Evolutionary conservation across 92 coral and sea anemone species (phyloP), one percentile per base, ranked within the genome.

Genomic region (Palythoa grandiflora): DNA sequence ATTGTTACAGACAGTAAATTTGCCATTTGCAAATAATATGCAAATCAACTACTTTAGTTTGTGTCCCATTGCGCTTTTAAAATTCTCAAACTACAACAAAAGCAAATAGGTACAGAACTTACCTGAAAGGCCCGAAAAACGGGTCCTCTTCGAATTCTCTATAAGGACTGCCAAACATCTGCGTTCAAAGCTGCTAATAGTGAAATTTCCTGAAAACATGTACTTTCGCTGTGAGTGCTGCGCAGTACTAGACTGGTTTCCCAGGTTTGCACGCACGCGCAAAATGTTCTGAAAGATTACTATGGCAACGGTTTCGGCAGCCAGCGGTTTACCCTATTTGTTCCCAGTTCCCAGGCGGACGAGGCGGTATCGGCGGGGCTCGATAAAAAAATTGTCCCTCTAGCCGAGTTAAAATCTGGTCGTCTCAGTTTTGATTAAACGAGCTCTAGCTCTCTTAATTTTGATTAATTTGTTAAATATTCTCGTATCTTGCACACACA

Each of bases 71-170:
- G 16, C 19, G 3, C 35, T 12, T 13, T n/a, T n/a, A n/a, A n/a
- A 75, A 9, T 11, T 55, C 59, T 7, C 17, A 54, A 28, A 8
- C 83, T 5, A 53, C 36, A 15, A 5, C 3, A 65, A 37, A 57
- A 12, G 50, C 59, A 17, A 39, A 48, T 61, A 52, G 15, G 36
- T 65, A 48, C 66, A 28, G 14, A 0, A 38, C 89, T 71, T 73
- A 95, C 98, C 98, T 93, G 92, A 81, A 81, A 15, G 86, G 75
- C 1, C 59, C 40, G 61, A 95, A 95, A 68, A 95, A 95, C 1
- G 98, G 96, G 37, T 95, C 98, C 53, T 95, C 98, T 83, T 93
- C 98, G 78, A 95, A 95, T 53, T 92, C 92, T 36, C 90, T 87
- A 50, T 91, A 91, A 7, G 74, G 40, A 66, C 17, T 68, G 9